Evolutionary conservation across 2,113 vertebrate species (phyloP).

Genomic region (Bombycilla garrulus): DNA sequence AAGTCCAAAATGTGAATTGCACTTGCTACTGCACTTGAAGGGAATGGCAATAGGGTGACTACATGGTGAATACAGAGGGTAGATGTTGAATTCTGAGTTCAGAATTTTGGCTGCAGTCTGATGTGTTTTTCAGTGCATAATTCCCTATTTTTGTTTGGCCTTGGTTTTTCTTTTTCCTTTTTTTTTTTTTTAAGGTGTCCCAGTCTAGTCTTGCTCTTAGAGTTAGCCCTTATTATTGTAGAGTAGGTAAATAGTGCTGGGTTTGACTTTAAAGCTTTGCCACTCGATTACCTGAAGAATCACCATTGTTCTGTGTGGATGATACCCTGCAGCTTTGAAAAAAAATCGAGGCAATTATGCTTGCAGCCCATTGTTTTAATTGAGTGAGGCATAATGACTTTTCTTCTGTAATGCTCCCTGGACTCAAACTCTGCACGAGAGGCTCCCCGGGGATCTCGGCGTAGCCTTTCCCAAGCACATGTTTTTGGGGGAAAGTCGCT

Average conservation of each 20-base stretch:
- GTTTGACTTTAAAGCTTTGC: not conserved
- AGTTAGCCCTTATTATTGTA: not conserved
- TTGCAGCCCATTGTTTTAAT: constrained; percentile 56
- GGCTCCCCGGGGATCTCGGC: not conserved
- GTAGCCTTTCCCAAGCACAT: constrained; percentile 1
- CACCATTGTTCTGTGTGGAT: not conserved
- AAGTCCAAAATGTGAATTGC: not conserved
- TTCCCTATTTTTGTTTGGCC: not conserved
- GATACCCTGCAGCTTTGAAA: constrained; percentile 41
- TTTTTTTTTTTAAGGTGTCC: not conserved
- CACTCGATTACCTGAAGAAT: constrained; percentile 47
- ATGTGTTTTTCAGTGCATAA: not conserved
- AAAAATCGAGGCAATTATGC: constrained; percentile 48
- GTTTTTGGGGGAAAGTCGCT: not conserved
- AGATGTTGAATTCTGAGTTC: rapidly evolving
- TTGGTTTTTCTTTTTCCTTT: not conserved
- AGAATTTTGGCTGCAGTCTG: not conserved
- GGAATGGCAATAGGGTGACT: not conserved
- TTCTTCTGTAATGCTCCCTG: constrained; percentile 19
- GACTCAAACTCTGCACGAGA: not conserved
- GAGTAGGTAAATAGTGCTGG: not conserved
- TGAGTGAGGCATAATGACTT: constrained; percentile 56
- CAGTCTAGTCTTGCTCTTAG: not conserved
- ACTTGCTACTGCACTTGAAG: not conserved
- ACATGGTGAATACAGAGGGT: not conserved